Base-by-base conservation (phyloP, 2,888 invertebrate species). In the Agrotis ipsilon region DNA sequence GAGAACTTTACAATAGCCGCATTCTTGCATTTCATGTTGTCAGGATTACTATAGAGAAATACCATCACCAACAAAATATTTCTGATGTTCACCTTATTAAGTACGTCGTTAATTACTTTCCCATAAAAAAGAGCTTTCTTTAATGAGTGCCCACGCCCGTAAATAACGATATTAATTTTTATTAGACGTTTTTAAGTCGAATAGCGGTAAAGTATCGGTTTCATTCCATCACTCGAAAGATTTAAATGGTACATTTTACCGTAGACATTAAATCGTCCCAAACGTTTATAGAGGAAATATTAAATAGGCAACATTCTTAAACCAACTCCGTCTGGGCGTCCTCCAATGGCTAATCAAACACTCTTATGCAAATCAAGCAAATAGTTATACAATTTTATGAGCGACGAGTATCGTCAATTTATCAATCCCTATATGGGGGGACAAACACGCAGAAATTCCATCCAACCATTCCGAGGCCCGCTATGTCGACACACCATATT, bases 291-390 rank as follows among this genome's bases (percentile, higher is more conserved):
- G 89, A 91, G 92, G 90, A 92, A 93, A 92, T 91, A 89, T 90
- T 89, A 89, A 93, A 92, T 90, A 88, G 87, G 84, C 90, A 89
- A 89, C 91, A 93, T 94, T 94, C 92, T 92, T 89, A 83, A 86
- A 82, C 64, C 62, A 45, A 78, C 80, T 86, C 85, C 84, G 88
- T 89, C 89, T 90, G 82, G 86, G 84, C 87, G 88, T 91, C 88
- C 89, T 89, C 89, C 83, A 83, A 86, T 88, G 82, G 85, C 83
- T 92, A 91, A 93, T 92, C 92, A 92, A 91, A 92, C 82, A 91
- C 87, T 90, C 87, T 90, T 93, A 94, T 94, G 94, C 92, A 94
- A 94, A 94, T 94, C 86, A 92, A 86, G 89, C 89, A 88, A 91
- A 90, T 91, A 88, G 87, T 91, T 91, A 90, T 91, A 92, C 88